Conservation (phyloP, 2,888 invertebrate species). For the Oxycera nigricornis region DNA sequence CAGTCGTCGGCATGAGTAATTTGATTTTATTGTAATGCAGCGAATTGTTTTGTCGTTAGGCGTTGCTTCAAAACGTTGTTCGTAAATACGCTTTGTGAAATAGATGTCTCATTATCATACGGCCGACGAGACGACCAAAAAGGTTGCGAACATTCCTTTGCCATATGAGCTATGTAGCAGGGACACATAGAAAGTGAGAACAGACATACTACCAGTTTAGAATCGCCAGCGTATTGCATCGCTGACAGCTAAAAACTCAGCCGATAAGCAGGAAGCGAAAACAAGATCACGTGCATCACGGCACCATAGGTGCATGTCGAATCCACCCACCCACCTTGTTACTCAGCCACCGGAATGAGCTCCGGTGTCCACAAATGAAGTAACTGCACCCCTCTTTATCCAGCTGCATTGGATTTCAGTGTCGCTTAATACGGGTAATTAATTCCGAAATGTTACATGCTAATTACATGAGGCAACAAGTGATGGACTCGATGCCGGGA, state of each 20-base stretch:
- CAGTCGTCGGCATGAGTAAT: slow-evolving; percentile 31
- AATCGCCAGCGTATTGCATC: no score
- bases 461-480: slow-evolving; percentile 3
- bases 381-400: not conserved
- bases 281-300: not conserved
- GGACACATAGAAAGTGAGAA: not conserved
- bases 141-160: no score
- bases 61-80: slow-evolving; percentile 12
- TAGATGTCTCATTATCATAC: slow-evolving; percentile 7
- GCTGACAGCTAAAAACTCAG: no score
- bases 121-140: not conserved
- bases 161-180: no score
- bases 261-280: no score
- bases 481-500: not conserved
- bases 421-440: slow-evolving; percentile 5
- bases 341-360: not conserved
- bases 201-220: no score
- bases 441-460: slow-evolving; percentile 8
- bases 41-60: slow-evolving; percentile 10
- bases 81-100: slow-evolving; percentile 3
- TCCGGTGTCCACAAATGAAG: not conserved
- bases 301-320: not conserved
- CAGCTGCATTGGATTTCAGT: not conserved
- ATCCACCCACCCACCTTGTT: not conserved
- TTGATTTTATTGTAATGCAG: slow-evolving; percentile 24